phyloP scores from a whole-genome alignment of 2,888 invertebrate species.

The Pilophorus perplexus region DNA sequence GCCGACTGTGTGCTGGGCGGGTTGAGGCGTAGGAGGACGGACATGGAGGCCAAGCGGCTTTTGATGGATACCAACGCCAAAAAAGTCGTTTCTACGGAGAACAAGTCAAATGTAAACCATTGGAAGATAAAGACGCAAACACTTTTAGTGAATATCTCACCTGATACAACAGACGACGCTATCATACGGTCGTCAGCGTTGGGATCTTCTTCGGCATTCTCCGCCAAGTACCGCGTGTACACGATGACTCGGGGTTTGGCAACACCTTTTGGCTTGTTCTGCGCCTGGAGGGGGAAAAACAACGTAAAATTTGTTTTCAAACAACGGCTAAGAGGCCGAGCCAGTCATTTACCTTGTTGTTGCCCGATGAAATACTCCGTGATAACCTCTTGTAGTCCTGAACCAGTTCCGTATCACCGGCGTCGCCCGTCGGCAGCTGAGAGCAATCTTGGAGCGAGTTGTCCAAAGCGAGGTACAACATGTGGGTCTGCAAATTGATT shows the following conservation, averaged over 20 bases:
- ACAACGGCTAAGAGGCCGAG: neutral
- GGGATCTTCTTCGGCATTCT: constrained; percentile 53
- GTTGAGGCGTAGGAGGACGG: constrained; percentile 59
- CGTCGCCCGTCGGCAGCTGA: constrained; percentile 64
- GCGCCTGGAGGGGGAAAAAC: constrained; percentile 16
- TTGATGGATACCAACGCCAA: constrained; percentile 58
- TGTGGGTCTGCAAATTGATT: constrained; percentile 58
- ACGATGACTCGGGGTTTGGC: constrained; percentile 63
- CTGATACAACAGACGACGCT: constrained; percentile 59
- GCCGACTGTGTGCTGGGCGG: constrained; percentile 48
- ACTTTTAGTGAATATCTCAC: too few species aligned
- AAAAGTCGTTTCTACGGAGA: constrained; percentile 33
- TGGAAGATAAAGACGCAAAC: neutral
- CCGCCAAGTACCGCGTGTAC: constrained; percentile 59
- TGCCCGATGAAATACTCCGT: constrained; percentile 41
- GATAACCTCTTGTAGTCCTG: constrained; percentile 69
- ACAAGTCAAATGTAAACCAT: too few species aligned
- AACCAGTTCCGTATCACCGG: constrained; percentile 72
- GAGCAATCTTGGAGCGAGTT: constrained; percentile 77
- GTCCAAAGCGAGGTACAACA: constrained; percentile 71
- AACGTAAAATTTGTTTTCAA: neutral
- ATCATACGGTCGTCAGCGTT: constrained; percentile 63
- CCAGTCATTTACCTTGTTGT: constrained; percentile 18
- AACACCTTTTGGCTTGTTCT: constrained; percentile 37
- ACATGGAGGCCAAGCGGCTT: constrained; percentile 56